Base-by-base conservation (phyloP, 2,888 invertebrate species). In the Calephelis perditalis region DNA sequence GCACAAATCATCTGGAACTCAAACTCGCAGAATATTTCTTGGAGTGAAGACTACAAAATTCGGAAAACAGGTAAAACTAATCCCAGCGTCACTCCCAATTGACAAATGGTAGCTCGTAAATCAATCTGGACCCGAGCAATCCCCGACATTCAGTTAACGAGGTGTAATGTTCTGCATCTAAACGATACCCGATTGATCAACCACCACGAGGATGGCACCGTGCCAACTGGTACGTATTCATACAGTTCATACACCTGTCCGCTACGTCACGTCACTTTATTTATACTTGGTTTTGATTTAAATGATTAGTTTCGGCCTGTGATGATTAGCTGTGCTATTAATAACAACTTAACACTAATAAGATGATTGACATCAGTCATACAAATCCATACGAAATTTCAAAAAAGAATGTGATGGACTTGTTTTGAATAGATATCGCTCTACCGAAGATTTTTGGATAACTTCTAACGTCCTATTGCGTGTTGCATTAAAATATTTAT, bases 221-320 rank as follows among this genome's bases (percentile, higher is more conserved):
- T 35, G 52, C 52, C 52, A 54, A 54, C 35, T 36, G 52, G 52
- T 36, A 35, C 11, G 52, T 36, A 35, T 7, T 11, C 52, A 36
- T 11, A 52, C 52, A 52, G 10, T 11, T 11, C 52, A 36, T 52
- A 36, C 52, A 52, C 52, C 52, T 52, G 52, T 52, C 52, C 35
- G 52, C 52, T 35, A 35, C 52, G 11, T 36, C 52, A 52, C 52
- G 1, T 36, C 7, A 7, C 36, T 36, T 5, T 10, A 35, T 52
- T 36, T 7, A 52, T 52, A 52, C 35, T 35, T 52, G 11, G 10
- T 26, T 49, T 15, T 49, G 52, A 52, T 52, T 35, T 52, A 36
- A 8, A 46, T 12, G 3, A 49, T 1, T 8, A 40, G 8, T 6
- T 40, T 40, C 40, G 40, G 45, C 45, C 9, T 45, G n/a, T 10